Evolutionary conservation across 1,140 invertebrate species (phyloP).

Genomic region (Penaeus japonicus): DNA sequence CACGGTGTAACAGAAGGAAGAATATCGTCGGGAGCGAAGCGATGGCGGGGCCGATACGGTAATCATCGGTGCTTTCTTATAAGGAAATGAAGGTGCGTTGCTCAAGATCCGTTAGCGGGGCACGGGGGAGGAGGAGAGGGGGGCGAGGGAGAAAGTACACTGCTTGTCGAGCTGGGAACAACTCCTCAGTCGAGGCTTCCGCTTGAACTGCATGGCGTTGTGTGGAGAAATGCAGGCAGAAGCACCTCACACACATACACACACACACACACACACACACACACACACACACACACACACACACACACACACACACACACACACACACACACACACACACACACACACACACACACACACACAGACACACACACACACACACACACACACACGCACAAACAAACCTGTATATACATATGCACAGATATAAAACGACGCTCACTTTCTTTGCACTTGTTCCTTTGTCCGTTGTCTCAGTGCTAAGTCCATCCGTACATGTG

Average conservation of each 20-base stretch:
- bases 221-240: background rate
- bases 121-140: background rate
- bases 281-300: slow-evolving; percentile 22
- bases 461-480: background rate
- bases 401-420: background rate
- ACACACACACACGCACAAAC: background rate
- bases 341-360: background rate
- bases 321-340: slow-evolving; percentile 8
- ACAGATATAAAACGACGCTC: background rate
- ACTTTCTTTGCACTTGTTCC: background rate
- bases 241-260: background rate
- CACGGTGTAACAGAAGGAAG: no score
- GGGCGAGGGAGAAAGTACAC: no score
- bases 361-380: background rate
- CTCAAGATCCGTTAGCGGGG: no score
- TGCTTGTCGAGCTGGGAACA: background rate
- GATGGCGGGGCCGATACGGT: background rate
- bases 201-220: background rate
- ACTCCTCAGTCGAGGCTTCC: background rate
- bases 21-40: background rate
- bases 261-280: slow-evolving; percentile 22
- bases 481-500: no score
- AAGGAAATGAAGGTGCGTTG: no score
- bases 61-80: no score
- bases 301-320: slow-evolving; percentile 12